phyloP scores from a whole-genome alignment of 2,113 vertebrate genomes.

The Nothoprocta perdicaria region DNA sequence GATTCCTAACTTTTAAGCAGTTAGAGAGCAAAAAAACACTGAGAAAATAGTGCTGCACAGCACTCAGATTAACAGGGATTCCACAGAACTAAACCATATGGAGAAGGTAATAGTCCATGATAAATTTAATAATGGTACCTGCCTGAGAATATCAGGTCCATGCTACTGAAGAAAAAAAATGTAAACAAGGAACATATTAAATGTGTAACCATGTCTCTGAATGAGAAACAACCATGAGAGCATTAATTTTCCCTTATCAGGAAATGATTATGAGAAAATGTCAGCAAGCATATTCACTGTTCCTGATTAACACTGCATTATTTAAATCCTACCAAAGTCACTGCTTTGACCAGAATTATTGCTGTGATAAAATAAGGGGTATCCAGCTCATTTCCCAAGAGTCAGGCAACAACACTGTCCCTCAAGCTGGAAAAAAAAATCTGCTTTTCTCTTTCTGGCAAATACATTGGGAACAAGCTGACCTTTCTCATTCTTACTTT shows the following conservation, averaged over 20 bases:
- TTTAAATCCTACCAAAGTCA: constrained; percentile 39
- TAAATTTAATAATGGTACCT: not conserved
- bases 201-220: not conserved
- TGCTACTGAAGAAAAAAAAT: not conserved
- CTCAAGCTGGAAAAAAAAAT: constrained; percentile 26
- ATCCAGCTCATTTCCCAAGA: constrained; percentile 15
- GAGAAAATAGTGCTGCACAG: not conserved
- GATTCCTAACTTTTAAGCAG: not conserved
- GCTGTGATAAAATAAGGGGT: constrained; percentile 9
- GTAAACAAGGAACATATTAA: not conserved
- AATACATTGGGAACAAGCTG: constrained; percentile 67
- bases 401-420: constrained; percentile 12
- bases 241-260: not conserved
- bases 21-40: not conserved
- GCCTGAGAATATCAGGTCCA: not conserved
- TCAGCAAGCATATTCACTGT: not conserved
- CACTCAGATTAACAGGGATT: not conserved
- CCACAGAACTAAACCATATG: not conserved
- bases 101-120: not conserved
- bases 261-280: not conserved
- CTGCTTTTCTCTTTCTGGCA: constrained; percentile 70
- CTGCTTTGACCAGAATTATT: not conserved
- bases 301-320: not conserved
- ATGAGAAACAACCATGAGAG: not conserved
- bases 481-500: constrained; percentile 75